Conservation (phyloP, 2,888 invertebrate species). For the Callimorpha dominula region DNA sequence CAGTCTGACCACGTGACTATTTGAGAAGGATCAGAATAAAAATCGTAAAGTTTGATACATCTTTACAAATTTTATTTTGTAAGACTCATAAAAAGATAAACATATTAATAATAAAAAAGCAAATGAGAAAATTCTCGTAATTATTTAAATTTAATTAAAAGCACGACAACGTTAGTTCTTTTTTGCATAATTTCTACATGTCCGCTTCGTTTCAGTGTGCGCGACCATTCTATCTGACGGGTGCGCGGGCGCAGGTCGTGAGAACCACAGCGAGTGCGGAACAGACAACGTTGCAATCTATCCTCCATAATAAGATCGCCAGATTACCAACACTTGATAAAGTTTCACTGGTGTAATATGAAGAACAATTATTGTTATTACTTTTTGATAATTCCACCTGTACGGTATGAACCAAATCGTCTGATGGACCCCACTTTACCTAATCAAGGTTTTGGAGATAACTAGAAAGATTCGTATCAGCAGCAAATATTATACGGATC, state of each 20-base stretch:
- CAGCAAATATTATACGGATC: neutral
- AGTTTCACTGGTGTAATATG: neutral
- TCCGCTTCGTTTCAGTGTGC: conserved; percentile 47
- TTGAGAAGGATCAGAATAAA: no score
- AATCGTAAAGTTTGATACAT: no score
- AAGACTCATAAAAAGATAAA: no score
- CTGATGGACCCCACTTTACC: neutral
- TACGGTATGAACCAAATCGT: neutral
- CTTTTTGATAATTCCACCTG: neutral
- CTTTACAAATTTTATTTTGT: no score
- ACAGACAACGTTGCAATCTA: conserved; percentile 44
- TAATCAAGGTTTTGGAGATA: no score
- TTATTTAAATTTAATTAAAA: neutral
- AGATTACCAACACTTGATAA: conserved; percentile 16
- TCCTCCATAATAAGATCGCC: conserved; percentile 39
- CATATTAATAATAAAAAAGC: no score
- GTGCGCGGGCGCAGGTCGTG: conserved; percentile 70
- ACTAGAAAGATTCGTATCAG: neutral
- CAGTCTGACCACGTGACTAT: no score
- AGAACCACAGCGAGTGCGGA: conserved; percentile 61
- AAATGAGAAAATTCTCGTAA: no score
- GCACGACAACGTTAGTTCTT: neutral
- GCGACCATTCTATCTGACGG: conserved; percentile 30
- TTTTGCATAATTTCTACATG: conserved; percentile 13
- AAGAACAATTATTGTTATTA: neutral